Evolutionary conservation across 2,113 vertebrate genomes (phyloP), one percentile per base, ranked within the genome.

Genomic region (Chaenocephalus aceratus): DNA sequence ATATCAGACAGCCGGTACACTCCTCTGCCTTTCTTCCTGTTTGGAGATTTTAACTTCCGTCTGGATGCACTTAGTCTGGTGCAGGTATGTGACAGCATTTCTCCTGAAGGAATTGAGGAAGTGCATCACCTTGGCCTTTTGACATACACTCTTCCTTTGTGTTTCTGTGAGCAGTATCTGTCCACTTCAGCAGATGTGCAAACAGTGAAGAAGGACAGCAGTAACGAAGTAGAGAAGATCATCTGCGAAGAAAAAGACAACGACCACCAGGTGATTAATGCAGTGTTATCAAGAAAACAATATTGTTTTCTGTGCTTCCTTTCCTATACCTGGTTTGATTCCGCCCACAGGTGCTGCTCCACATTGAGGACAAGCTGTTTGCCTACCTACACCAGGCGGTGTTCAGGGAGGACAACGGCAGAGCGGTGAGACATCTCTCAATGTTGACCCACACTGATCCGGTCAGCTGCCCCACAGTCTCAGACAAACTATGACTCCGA

Each of bases 11-110:
- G 1, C 69, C 79, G 70, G 62, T 89, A 80, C 76, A 75, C 81
- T 13, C 46, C 90, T 16, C 72, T 94, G 60, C 96, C 96, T 46
- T 95, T 94, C 82, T 95, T 96, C 79, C 60, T 96, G 36, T 96
- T 96, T 83, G 96, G 96, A 79, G 95, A 96, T 87, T 96, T 96
- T 2, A 96, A 96, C 90, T 96, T 96, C 76, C 94, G 95, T 16
- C 73, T 96, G 44, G 95, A 96, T 84, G 93, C 95, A 1, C 58
- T 84, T 30, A 94, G 92, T 45, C 80, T 96, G 36, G 90, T 96
- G 10, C 92, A 95, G 94, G 96, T 96, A 73, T 48, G 21, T 49
- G 26, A 10, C 0, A 36, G 1, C 16, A 21, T 34, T 6, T 57
- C 13, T 0, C 5, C 23, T 10, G 1, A 68, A 41, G 10, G 1